Conservation (phyloP, 2,888 invertebrate species). For the Lordiphosa fenestrarum region DNA sequence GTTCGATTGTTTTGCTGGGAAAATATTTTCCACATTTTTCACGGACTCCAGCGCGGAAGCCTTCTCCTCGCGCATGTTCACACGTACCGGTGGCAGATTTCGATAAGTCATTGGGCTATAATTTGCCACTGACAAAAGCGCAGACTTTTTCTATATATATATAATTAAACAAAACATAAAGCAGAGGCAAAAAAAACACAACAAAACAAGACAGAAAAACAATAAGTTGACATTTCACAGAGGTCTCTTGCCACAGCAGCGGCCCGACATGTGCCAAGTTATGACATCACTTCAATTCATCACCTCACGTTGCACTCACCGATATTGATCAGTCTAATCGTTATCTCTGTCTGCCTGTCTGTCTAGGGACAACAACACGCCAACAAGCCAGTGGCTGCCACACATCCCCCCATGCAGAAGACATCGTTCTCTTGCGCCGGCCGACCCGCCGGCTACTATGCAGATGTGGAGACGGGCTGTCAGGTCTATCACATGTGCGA, state of each 20-base stretch:
- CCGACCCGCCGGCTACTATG: conserved; percentile 87
- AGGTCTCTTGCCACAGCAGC: conserved; percentile 57
- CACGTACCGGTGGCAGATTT: conserved; percentile 68
- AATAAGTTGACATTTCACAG: conserved; percentile 70
- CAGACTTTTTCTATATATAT: conserved; percentile 71
- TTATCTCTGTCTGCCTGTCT: conserved; percentile 8
- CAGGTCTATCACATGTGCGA: conserved; percentile 92
- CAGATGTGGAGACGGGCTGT: conserved; percentile 87
- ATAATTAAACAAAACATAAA: conserved; percentile 53
- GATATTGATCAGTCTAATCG: conserved; percentile 58
- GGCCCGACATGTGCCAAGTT: conserved; percentile 67
- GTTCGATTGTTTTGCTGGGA: conserved; percentile 49
- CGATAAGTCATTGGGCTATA: conserved; percentile 74
- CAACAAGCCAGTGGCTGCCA: conserved; percentile 12
- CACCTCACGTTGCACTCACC: conserved; percentile 38
- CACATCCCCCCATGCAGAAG: conserved; percentile 69
- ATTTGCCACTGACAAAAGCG: conserved; percentile 55
- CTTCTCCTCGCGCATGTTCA: conserved; percentile 44
- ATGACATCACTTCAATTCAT: conserved; percentile 57
- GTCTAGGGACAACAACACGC: conserved; percentile 49
- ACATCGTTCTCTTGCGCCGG: conserved; percentile 86
- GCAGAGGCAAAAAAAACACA: conserved; percentile 13
- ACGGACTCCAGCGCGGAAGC: conserved; percentile 59
- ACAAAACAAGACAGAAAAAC: conserved; percentile 19
- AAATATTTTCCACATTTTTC: conserved; percentile 45